Conservation (phyloP, 92 coral and sea anemone species). For the Epizoanthus illoricatus region DNA sequence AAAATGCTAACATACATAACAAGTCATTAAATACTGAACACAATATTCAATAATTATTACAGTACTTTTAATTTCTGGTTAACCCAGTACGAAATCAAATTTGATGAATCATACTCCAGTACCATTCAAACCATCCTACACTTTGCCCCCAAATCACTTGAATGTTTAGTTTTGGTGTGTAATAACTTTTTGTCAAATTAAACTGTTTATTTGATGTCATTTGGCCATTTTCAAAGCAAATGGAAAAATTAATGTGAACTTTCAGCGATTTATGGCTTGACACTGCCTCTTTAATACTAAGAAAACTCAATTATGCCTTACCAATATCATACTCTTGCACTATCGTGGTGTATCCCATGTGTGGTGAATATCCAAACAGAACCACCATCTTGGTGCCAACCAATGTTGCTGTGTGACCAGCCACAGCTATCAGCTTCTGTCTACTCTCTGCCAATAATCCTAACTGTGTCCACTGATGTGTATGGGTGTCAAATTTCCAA, state of each 20-base stretch:
- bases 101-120: too few relatives aligned
- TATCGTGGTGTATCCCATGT: conserved; percentile 48
- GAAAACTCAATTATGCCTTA: conserved; percentile 27
- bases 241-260: neutral
- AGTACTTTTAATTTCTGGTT: too few relatives aligned
- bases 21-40: too few relatives aligned
- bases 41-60: too few relatives aligned
- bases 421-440: conserved; percentile 57
- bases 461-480: conserved; percentile 53
- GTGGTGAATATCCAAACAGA: conserved; percentile 73
- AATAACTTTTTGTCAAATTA: too few relatives aligned
- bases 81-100: too few relatives aligned
- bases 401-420: conserved; percentile 82
- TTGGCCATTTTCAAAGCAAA: neutral
- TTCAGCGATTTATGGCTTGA: neutral
- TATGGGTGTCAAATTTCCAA: conserved; percentile 54
- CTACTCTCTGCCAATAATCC: neutral
- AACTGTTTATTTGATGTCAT: too few relatives aligned
- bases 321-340: conserved; percentile 74
- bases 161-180: too few relatives aligned
- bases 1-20: too few relatives aligned
- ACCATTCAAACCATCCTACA: too few relatives aligned
- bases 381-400: conserved; percentile 76
- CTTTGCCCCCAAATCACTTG: too few relatives aligned
- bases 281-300: too few relatives aligned